Evolutionary conservation across 2,113 vertebrate species (phyloP).

Genomic region (Furnarius figulus): DNA sequence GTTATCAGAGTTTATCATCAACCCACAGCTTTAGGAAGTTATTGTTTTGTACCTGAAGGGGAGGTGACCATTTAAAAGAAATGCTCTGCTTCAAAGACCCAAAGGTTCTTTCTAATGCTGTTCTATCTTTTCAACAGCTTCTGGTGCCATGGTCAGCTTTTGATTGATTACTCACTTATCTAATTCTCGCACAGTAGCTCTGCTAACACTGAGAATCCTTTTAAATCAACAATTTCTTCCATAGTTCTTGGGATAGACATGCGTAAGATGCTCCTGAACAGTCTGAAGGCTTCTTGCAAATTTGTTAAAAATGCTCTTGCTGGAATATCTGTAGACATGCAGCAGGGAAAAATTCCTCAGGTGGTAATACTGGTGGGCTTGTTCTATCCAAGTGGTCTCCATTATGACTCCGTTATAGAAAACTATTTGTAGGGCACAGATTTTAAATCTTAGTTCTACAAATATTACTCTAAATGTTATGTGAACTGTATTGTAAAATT

Average conservation of each 20-base stretch:
- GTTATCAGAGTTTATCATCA: background rate
- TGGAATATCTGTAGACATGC: background rate
- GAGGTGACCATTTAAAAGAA: slow-evolving; percentile 30
- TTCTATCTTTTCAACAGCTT: slow-evolving; percentile 2
- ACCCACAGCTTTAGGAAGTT: background rate
- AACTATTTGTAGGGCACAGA: background rate
- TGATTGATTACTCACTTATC: background rate
- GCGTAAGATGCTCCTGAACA: background rate
- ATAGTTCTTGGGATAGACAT: background rate
- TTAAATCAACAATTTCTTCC: background rate
- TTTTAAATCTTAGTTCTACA: background rate
- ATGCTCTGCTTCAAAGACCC: background rate
- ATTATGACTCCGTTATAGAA: background rate
- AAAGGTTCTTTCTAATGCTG: background rate
- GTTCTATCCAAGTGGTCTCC: background rate
- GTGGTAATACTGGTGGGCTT: background rate
- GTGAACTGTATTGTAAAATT: background rate
- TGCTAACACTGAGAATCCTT: slow-evolving; percentile 5
- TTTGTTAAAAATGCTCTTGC: background rate
- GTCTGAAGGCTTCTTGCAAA: background rate
- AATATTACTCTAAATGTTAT: background rate
- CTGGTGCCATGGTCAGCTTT: background rate
- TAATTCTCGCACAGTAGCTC: slow-evolving; percentile 19
- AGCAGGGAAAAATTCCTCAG: background rate
- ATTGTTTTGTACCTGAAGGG: background rate